Evolutionary conservation across 2,888 invertebrate species (phyloP).

Genomic region (Emmelina monodactyla): DNA sequence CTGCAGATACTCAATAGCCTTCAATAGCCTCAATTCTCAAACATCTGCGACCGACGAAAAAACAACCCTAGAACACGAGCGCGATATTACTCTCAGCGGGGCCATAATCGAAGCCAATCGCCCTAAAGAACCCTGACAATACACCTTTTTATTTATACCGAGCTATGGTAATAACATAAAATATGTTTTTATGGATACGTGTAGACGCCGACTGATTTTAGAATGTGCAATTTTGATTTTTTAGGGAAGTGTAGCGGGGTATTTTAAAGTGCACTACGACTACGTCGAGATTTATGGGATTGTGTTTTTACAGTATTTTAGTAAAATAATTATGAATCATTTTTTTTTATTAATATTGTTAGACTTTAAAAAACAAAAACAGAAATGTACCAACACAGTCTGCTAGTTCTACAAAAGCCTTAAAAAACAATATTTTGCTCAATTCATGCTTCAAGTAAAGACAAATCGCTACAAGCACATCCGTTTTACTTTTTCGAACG

Average conservation of each 20-base stretch:
- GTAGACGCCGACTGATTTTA: constrained; percentile 35
- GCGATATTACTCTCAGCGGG: constrained; percentile 64
- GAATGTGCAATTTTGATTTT: constrained; percentile 22
- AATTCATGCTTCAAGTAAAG: too few species aligned
- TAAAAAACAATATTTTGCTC: too few species aligned
- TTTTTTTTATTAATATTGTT: too few species aligned
- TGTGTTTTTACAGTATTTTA: too few species aligned
- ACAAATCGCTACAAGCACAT: too few species aligned
- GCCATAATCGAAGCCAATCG: constrained; percentile 64
- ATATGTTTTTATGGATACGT: constrained; percentile 36
- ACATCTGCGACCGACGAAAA: constrained; percentile 54
- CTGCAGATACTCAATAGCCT: constrained; percentile 27
- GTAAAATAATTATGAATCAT: too few species aligned
- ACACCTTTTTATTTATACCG: constrained; percentile 52
- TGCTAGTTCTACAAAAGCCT: too few species aligned
- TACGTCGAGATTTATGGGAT: too few species aligned
- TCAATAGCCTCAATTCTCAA: constrained; percentile 40
- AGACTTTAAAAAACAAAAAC: too few species aligned
- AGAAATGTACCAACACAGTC: too few species aligned
- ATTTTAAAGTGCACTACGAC: too few species aligned
- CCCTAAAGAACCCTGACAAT: constrained; percentile 45
- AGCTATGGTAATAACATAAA: constrained; percentile 47
- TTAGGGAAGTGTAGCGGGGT: too few species aligned
- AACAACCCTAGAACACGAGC: constrained; percentile 50
- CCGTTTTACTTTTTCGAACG: background rate